Conservation (phyloP, 2,113 vertebrate species). For the Phalacrocorax pelagicus region DNA sequence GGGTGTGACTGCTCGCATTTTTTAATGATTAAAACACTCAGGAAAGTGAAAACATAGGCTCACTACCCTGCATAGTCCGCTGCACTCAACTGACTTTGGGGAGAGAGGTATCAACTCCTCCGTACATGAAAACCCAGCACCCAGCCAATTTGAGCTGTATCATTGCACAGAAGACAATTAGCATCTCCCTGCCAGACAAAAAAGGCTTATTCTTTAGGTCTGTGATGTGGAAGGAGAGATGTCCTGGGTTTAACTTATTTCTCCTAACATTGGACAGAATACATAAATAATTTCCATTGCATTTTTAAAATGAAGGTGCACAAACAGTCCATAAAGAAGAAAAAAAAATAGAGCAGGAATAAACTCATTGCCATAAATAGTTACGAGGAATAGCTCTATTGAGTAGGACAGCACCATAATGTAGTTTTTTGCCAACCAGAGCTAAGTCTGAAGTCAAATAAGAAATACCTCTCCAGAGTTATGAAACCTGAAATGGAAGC, state of each 20-base stretch:
- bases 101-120: background rate
- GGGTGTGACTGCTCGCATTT: background rate
- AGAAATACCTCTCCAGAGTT: background rate
- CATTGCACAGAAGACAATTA: background rate
- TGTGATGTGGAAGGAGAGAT: background rate
- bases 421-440: background rate
- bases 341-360: background rate
- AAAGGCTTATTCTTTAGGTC: background rate
- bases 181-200: background rate
- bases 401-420: background rate
- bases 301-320: background rate
- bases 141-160: background rate
- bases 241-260: background rate
- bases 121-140: background rate
- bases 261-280: background rate
- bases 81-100: background rate
- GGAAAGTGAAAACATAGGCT: background rate
- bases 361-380: background rate
- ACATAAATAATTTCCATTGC: background rate
- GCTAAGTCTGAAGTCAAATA: background rate
- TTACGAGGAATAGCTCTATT: background rate
- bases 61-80: background rate
- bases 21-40: background rate
- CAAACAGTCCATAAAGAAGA: background rate
- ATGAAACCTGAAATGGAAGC: background rate